Evolutionary conservation across 2,113 vertebrate genomes (phyloP), one percentile per base, ranked within the genome.

Genomic region (Phainopepla nitens): DNA sequence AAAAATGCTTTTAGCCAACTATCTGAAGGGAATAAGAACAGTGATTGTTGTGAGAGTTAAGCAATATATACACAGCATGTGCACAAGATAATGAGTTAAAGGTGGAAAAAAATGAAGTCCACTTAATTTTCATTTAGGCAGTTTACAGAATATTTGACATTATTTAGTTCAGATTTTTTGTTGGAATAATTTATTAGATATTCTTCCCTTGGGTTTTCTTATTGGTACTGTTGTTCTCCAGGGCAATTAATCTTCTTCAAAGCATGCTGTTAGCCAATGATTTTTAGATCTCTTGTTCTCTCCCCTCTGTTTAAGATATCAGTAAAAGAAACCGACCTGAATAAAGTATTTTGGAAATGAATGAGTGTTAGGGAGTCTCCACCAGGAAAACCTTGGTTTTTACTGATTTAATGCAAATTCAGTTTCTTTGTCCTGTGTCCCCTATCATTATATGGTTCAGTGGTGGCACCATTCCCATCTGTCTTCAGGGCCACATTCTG

Each of bases 401-500:
- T 93, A 86, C 62, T 75, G 64, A 78, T 18, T 70, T 83, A 77
- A 54, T 50, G n/a, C 18, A 85, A 95, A 58, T 82, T 83, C 75
- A 60, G 22, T 71, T 78, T 81, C 31, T 93, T 89, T 86, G 76
- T 92, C 72, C n/a, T 29, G 9, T 78, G 72, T 86, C 51, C 29
- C n/a, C 44, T 75, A 60, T 81, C 64, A 64, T 89, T 87, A 88
- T 49, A 68, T 18, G 68, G 75, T 71, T 96, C 71, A 73, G 33
- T 68, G 33, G 76, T 90, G 82, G 72, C 93, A 96, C 56, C 18
- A 56, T 89, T 88, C 44, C 39, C 71, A 68, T 92, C 91, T 94
- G 66, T 93, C 86, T 85, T 76, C 62, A 51, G 87, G 75, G 79
- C 77, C 61, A 91, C 66, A 96, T 86, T 95, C 94, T 90, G 89